Evolutionary conservation across 2,888 invertebrate genomes (phyloP).

Genomic region (Hypomecis punctinalis): DNA sequence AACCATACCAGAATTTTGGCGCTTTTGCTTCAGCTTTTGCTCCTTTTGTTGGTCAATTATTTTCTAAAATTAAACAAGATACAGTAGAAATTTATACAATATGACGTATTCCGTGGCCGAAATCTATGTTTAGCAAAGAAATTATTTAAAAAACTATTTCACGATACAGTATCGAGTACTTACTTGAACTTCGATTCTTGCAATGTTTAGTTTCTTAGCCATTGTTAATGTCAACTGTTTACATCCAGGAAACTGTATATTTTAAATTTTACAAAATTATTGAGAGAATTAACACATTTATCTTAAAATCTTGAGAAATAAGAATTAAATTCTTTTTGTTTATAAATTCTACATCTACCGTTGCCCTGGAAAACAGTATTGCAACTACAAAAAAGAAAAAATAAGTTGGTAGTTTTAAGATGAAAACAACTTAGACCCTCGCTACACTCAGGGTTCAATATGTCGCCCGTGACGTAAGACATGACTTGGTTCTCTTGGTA

Average conservation of each 20-base stretch:
- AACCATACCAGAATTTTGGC: conserved; percentile 93
- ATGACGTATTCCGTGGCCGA: not conserved
- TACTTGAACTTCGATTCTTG: conserved; percentile 92
- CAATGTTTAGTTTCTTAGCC: conserved; percentile 37
- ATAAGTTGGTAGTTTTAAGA: no score
- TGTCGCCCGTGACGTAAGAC: no score
- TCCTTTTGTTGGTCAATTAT: conserved; percentile 90
- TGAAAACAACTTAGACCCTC: no score
- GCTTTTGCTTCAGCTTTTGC: conserved; percentile 94
- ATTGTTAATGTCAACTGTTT: conserved; percentile 44
- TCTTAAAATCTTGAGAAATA: conserved; percentile 50
- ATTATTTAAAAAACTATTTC: conserved; percentile 10
- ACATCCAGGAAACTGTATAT: conserved; percentile 36
- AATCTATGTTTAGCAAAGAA: not conserved
- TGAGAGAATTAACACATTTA: conserved; percentile 50
- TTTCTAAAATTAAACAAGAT: conserved; percentile 78
- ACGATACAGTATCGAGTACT: conserved; percentile 51
- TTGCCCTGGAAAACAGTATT: conserved; percentile 78
- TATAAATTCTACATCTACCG: conserved; percentile 82
- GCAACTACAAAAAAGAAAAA: conserved; percentile 41
- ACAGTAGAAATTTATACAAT: not conserved
- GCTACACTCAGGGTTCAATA: no score
- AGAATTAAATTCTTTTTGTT: conserved; percentile 80
- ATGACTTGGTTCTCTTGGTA: no score
- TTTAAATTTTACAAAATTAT: conserved; percentile 44